Conservation (phyloP, 1,140 invertebrate species). For the Paraescarpia echinospica region DNA sequence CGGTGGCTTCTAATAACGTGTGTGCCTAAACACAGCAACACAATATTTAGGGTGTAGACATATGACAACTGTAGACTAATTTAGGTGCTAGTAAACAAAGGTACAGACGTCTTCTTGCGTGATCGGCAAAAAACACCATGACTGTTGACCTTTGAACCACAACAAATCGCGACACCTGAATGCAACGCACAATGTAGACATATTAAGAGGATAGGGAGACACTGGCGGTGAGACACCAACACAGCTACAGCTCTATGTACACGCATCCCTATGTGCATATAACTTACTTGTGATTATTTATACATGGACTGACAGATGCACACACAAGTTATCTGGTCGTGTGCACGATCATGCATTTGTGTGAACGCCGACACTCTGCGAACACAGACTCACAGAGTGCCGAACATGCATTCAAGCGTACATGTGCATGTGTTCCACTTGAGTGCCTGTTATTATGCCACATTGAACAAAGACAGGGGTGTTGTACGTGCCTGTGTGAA, state of each 20-base stretch:
- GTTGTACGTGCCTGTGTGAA: neutral
- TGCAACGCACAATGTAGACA: neutral
- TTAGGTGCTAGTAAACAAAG: neutral
- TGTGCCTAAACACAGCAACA: neutral
- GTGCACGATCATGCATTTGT: neutral
- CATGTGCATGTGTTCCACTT: neutral
- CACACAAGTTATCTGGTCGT: neutral
- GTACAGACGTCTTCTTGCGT: neutral
- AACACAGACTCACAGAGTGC: neutral
- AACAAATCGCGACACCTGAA: neutral
- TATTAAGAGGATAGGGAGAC: neutral
- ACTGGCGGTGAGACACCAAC: too few species aligned
- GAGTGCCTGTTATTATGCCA: neutral
- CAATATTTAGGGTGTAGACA: neutral
- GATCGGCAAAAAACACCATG: neutral
- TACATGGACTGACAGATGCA: neutral
- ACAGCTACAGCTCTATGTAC: neutral
- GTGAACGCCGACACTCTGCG: neutral
- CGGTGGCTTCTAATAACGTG: neutral
- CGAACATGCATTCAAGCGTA: neutral
- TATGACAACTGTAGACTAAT: neutral
- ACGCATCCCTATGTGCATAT: neutral
- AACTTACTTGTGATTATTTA: constrained; percentile 6
- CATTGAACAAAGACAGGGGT: neutral
- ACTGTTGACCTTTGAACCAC: neutral